Evolutionary conservation across 2,888 invertebrate species (phyloP).

Genomic region (Dusona sp.): DNA sequence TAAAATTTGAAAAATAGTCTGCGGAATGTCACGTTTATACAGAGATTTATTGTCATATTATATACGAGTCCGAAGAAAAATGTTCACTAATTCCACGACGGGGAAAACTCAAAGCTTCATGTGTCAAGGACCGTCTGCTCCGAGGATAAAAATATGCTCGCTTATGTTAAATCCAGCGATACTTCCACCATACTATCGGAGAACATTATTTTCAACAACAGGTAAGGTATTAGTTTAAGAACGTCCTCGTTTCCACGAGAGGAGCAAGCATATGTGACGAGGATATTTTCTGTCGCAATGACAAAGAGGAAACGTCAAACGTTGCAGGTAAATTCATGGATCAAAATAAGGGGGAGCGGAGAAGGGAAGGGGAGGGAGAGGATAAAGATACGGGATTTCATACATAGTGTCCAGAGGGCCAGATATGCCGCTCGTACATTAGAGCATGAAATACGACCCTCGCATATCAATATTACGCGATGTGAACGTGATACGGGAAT

Average conservation of each 20-base stretch:
- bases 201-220: not conserved
- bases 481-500: conserved; percentile 35
- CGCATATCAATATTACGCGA: conserved; percentile 73
- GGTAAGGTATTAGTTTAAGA: not conserved
- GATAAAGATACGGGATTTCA: conserved; percentile 40
- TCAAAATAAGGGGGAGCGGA: not conserved
- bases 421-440: conserved; percentile 42
- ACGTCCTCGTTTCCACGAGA: not conserved
- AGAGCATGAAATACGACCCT: conserved; percentile 69
- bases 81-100: not conserved
- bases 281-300: conserved; percentile 4
- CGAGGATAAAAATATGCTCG: not conserved
- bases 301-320: conserved; percentile 34
- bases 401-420: conserved; percentile 1
- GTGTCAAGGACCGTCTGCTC: not conserved
- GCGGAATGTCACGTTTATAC: conserved; percentile 17
- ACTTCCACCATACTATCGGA: not conserved
- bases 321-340: conserved; percentile 36
- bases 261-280: conserved; percentile 2
- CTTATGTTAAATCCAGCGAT: not conserved
- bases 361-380: not conserved
- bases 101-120: not conserved
- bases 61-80: not conserved
- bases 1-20: not conserved
- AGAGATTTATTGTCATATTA: not conserved